Evolutionary conservation across 2,797 vertebrate genomes (phyloP), one percentile per base, ranked within the genome.

Genomic region (Acipenser ruthenus): DNA sequence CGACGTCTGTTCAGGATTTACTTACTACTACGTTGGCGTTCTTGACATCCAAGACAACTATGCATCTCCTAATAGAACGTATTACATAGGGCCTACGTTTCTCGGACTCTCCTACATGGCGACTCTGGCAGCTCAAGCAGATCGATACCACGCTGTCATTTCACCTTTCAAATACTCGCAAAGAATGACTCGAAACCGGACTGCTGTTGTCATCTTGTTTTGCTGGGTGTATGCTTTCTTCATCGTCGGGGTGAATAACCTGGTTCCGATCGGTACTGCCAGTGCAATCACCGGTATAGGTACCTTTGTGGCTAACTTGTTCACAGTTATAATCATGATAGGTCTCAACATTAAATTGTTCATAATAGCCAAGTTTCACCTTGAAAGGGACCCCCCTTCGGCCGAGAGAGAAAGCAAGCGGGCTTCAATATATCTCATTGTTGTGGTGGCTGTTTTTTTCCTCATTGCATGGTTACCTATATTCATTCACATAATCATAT

Each of bases 101-200:
- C 65, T 91, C 2, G 91, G 90, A 0, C 73, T 92, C 67, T 92
- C 90, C 1, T 90, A 84, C 67, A 85, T 91, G 79, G 87, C 86
- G 58, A 84, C 88, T 63, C 68, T 92, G 67, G 88, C 86, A 1
- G 88, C 89, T 0, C 90, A 92, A 73, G 86, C 87, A 0, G 88
- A 92, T 74, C 73, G 89, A 49, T 92, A 90, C 75, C 87, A 89
- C 59, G 88, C 88, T 0, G 77, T 92, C 50, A 55, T 50, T 0
- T 73, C 82, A 0, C 90, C 88, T 10, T 84, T 89, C 23, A 81
- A 76, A 62, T 91, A 90, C 71, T 73, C 81, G 0, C 80, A 78
- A 55, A 83, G 82, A 64, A 86, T 90, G 82, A 89, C 79, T 50
- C 72, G 74, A 0, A 79, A 70, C 72, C 79, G 75, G 23, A 90